Evolutionary conservation across 92 coral and sea anemone genomes (phyloP), one percentile per base, ranked within the genome.

Genomic region (Epizoanthus scotinus): DNA sequence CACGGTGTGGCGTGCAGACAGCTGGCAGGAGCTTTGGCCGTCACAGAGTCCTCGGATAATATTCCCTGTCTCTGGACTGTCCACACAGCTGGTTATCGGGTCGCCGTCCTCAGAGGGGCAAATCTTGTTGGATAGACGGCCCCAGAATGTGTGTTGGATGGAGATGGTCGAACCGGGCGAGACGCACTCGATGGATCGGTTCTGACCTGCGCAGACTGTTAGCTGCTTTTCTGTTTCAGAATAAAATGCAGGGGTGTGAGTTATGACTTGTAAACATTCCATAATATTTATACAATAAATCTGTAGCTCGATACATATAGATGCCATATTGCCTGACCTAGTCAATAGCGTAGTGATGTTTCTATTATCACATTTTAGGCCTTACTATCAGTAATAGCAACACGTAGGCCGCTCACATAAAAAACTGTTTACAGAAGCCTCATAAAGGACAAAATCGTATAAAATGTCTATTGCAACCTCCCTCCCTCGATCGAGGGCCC

Each of bases 81-180:
- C 73, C 21, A 44, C 85, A 78, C 98, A 95, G 83, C 85, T 88
- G 25, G 84, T 86, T 67, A 83, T 78, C 15, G 93, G 98, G 36
- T 95, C 98, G 17, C 98, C 98, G 77, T 95, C 98, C 55, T 95
- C 98, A 10, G 98, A 95, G 27, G 98, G 95, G 55, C 98, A 95
- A 12, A 95, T 81, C 52, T 87, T 86, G 40, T 87, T 84, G n/a
- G 98, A 81, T 13, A 93, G 90, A 57, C 98, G 86, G 6, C 98
- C 98, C 98, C 98, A 95, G 88, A 95, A 95, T 12, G 97, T 88
- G 64, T 90, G 94, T 78, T 86, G 86, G 78, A 95, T 93, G 10
- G 95, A 89, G 67, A 95, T 95, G 47, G 89, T 88, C 18, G 98
- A 95, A 6, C 98, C 98, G 0, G 98, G 98, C 13, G 97, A 93